These are phyloP conservation scores for Steinernema khuongi DNA, from an alignment of 1,140 invertebrate genomes.

Conservation along the genomic window DNA sequence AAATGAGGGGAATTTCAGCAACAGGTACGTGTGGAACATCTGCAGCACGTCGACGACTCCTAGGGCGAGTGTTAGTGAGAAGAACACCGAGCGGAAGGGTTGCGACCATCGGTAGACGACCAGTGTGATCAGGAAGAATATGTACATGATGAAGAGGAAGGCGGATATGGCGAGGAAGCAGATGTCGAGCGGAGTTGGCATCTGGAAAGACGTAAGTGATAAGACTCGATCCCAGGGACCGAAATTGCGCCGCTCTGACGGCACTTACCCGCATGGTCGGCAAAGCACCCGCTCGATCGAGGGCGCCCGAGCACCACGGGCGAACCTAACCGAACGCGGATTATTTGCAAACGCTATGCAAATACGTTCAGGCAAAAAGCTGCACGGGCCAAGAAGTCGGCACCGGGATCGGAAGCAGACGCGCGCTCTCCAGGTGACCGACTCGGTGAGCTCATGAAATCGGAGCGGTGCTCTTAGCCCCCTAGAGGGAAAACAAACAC, in stretches of 20 bases:
- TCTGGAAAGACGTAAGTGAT: not conserved
- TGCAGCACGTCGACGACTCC: conserved; percentile 1
- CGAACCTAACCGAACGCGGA: not conserved
- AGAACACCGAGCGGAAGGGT: conserved; percentile 4
- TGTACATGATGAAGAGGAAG: not conserved
- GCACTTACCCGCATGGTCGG: not conserved
- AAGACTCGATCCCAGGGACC: not conserved
- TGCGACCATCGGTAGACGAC: not conserved
- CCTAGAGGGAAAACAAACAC: not conserved
- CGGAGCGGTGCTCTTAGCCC: not conserved
- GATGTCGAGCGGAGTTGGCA: not conserved
- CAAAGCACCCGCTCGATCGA: not conserved
- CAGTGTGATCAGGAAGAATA: not conserved
- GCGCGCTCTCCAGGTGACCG: not conserved
- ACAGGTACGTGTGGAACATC: not conserved
- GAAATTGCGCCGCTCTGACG: not conserved
- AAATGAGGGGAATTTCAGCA: not conserved
- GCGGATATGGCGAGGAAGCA: not conserved
- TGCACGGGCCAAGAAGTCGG: not conserved
- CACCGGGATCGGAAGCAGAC: not conserved
- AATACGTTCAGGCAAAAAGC: not conserved
- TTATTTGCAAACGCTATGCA: conserved; percentile 11
- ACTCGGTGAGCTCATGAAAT: not conserved
- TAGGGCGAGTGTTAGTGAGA: conserved; percentile 1
- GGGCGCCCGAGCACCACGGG: not conserved